Conservation (phyloP, 2,797 vertebrate genomes). For the Delichon dasypus region DNA sequence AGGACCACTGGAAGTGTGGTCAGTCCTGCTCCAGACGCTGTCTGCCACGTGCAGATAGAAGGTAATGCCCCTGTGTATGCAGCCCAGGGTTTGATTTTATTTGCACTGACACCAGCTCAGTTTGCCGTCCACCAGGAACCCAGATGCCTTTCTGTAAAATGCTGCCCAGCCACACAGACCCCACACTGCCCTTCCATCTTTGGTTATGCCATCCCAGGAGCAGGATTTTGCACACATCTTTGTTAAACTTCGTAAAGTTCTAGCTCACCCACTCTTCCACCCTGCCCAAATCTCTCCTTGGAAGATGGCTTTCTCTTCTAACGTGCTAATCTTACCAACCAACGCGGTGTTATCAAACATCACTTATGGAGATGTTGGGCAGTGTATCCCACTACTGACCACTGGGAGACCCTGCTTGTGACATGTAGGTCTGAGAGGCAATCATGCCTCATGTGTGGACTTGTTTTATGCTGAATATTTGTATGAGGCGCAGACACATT, state of each 20-base stretch:
- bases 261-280: not conserved
- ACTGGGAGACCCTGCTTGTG: not conserved
- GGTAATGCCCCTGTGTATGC: fast-evolving
- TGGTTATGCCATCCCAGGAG: too few relatives aligned
- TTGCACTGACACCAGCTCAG: too few relatives aligned
- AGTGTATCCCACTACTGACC: not conserved
- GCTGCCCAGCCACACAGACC: not conserved
- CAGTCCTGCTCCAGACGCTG: not conserved
- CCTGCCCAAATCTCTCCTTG: not conserved
- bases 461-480: not conserved
- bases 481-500: not conserved
- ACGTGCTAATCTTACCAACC: not conserved
- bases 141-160: not conserved
- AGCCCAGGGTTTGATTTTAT: not conserved
- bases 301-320: not conserved
- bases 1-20: not conserved
- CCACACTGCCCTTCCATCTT: fast-evolving
- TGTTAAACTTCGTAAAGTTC: not conserved
- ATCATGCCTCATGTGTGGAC: fast-evolving
- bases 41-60: not conserved
- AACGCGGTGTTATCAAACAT: not conserved
- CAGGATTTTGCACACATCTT: not conserved
- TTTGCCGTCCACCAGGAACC: not conserved
- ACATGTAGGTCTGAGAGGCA: not conserved
- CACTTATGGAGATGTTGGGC: not conserved